These are phyloP conservation scores for Ctenodactylus gundi DNA, from an alignment of 2,113 vertebrate species.

Conservation along the genomic window DNA sequence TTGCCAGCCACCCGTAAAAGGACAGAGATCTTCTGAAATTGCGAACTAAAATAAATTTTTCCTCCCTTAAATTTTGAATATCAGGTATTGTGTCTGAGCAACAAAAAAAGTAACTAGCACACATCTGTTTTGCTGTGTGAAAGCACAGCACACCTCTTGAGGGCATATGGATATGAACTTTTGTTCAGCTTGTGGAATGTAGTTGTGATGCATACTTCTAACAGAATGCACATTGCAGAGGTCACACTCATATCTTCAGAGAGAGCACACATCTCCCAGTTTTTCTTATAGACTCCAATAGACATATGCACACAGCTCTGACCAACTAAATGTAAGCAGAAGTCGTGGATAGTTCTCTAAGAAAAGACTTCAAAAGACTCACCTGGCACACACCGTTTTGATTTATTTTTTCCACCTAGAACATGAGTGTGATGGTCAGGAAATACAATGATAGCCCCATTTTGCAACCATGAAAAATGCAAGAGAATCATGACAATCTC, in stretches of 20 bases:
- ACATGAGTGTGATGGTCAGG: background rate
- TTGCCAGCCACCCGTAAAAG: no score
- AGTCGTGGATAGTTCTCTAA: background rate
- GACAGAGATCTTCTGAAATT: no score
- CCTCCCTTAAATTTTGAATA: no score
- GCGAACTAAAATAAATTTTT: no score
- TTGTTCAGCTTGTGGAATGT: background rate
- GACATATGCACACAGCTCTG: background rate
- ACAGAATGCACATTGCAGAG: background rate
- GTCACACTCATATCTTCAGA: background rate
- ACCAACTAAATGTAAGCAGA: slow-evolving; percentile 5
- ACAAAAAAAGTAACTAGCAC: no score
- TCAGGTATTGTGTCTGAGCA: no score
- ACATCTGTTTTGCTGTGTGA: background rate
- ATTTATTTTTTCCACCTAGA: background rate
- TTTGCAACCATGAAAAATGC: background rate
- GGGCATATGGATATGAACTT: background rate
- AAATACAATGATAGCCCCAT: background rate
- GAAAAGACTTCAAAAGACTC: background rate
- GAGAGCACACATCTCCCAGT: background rate
- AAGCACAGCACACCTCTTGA: background rate
- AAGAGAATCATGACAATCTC: background rate
- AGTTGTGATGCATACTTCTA: background rate
- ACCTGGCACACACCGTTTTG: background rate
- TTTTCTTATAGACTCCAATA: background rate